Percentiles rank a stretch among this genome's conserved stretches.
phyloP scores from a whole-genome alignment of 2,888 invertebrate genomes.

The Malacosoma neustria region DNA sequence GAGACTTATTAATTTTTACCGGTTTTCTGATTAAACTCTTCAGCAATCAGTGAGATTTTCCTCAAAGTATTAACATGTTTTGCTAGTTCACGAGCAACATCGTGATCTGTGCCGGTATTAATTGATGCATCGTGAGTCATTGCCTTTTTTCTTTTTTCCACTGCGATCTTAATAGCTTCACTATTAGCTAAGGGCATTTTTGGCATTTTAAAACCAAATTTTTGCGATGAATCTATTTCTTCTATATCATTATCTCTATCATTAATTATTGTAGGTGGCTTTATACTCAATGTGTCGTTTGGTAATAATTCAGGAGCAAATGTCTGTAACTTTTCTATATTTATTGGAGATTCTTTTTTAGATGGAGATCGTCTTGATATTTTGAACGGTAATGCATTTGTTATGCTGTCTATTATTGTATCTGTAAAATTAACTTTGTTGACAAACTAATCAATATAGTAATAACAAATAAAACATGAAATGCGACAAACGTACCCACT shows the following conservation, averaged over 20 bases:
- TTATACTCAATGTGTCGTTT: conserved; percentile 32
- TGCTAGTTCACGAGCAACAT: conserved; percentile 50
- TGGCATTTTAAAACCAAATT: conserved; percentile 38
- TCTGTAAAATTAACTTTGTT: conserved; percentile 29
- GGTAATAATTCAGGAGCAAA: conserved; percentile 49
- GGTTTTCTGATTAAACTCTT: conserved; percentile 65
- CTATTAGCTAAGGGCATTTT: conserved; percentile 57
- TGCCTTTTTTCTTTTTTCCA: conserved; percentile 23
- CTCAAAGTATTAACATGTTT: conserved; percentile 51
- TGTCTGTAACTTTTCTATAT: conserved; percentile 41
- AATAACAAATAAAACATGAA: neutral
- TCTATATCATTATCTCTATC: conserved; percentile 13
- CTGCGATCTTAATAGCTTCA: conserved; percentile 40
- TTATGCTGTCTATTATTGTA: conserved; percentile 49
- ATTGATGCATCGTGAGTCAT: conserved; percentile 38
- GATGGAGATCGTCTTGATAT: conserved; percentile 34
- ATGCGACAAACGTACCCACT: conserved; percentile 40
- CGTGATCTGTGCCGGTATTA: conserved; percentile 44
- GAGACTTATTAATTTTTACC: conserved; percentile 24
- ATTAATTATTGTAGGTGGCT: conserved; percentile 7
- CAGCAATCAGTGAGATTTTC: conserved; percentile 63
- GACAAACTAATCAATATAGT: neutral
- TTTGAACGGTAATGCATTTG: conserved; percentile 49
- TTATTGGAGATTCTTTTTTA: conserved; percentile 35
- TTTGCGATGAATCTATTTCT: conserved; percentile 15